Evolutionary conservation across 2,888 invertebrate species (phyloP), one percentile per base, ranked within the genome.

Genomic region (Conchocele bisecta): DNA sequence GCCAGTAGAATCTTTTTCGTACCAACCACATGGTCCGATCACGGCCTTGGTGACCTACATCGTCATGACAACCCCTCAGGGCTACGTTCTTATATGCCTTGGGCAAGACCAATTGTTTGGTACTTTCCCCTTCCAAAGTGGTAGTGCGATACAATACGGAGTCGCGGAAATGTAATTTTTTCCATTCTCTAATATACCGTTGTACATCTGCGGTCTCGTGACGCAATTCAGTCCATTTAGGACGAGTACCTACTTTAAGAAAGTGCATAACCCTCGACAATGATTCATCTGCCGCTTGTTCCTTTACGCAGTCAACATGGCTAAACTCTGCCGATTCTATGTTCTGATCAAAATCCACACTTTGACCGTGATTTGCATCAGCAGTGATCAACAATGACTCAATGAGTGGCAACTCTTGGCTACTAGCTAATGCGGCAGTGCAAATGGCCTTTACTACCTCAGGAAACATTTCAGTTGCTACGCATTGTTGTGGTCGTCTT

Each of bases 1-100:
- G 67, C 59, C 66, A 66, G 28, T 42, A 59, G 33, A 68, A 67
- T 17, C 53, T 1, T 11, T 31, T 28, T 15, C 44, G 44, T 35
- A 53, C 28, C n/a, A 68, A 41, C 29, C 37, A 60, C 3, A 20
- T n/a, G n/a, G n/a, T n/a, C n/a, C n/a, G n/a, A n/a, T n/a, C n/a
- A n/a, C n/a, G n/a, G n/a, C n/a, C n/a, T n/a, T n/a, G n/a, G n/a
- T n/a, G n/a, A n/a, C n/a, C n/a, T n/a, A n/a, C n/a, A n/a, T n/a
- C n/a, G n/a, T n/a, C n/a, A n/a, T n/a, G n/a, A n/a, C n/a, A n/a
- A n/a, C n/a, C n/a, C n/a, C n/a, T n/a, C n/a, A n/a, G n/a, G n/a
- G n/a, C n/a, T n/a, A n/a, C n/a, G n/a, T n/a, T n/a, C n/a, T n/a
- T n/a, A n/a, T n/a, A n/a, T n/a, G n/a, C 26, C 11, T 11, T 15